Conservation (phyloP, 2,888 invertebrate species). For the Drosophila anomalata region DNA sequence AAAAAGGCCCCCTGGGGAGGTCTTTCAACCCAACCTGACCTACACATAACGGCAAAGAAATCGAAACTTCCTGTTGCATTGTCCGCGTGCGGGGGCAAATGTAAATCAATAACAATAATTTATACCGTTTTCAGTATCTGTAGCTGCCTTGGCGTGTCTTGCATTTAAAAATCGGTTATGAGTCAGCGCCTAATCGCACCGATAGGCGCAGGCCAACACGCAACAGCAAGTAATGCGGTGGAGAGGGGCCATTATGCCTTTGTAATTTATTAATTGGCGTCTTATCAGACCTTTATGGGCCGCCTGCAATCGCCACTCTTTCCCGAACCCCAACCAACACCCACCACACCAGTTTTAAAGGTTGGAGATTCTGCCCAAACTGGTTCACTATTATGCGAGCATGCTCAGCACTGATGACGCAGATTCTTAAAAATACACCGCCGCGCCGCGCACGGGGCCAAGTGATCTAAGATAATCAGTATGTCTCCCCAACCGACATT, state of each 20-base stretch:
- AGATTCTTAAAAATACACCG: slow-evolving; percentile 11
- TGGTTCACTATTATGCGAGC: slow-evolving; percentile 40
- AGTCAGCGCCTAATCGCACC: slow-evolving; percentile 32
- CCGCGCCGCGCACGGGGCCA: background rate
- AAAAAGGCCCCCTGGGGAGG: slow-evolving; percentile 27
- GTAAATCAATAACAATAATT: slow-evolving; percentile 18
- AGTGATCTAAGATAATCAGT: slow-evolving; percentile 35
- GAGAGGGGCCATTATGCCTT: background rate
- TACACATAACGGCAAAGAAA: slow-evolving; percentile 56
- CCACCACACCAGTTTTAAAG: slow-evolving; percentile 49
- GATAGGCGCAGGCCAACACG: slow-evolving; percentile 29
- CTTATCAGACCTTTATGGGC: slow-evolving; percentile 38
- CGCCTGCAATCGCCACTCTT: background rate
- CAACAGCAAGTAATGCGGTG: background rate
- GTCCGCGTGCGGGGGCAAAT: slow-evolving; percentile 8
- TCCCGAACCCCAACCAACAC: background rate
- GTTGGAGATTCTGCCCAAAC: slow-evolving; percentile 39
- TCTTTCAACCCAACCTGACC: slow-evolving; percentile 52
- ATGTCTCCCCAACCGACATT: slow-evolving; percentile 43
- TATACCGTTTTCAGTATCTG: background rate
- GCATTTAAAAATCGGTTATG: slow-evolving; percentile 50
- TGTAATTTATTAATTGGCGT: slow-evolving; percentile 14
- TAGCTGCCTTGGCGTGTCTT: slow-evolving; percentile 45
- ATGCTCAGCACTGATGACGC: slow-evolving; percentile 43
- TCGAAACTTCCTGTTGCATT: slow-evolving; percentile 65